phyloP scores from a whole-genome alignment of 2,113 vertebrate species.

The Illadopsis cleaveri region DNA sequence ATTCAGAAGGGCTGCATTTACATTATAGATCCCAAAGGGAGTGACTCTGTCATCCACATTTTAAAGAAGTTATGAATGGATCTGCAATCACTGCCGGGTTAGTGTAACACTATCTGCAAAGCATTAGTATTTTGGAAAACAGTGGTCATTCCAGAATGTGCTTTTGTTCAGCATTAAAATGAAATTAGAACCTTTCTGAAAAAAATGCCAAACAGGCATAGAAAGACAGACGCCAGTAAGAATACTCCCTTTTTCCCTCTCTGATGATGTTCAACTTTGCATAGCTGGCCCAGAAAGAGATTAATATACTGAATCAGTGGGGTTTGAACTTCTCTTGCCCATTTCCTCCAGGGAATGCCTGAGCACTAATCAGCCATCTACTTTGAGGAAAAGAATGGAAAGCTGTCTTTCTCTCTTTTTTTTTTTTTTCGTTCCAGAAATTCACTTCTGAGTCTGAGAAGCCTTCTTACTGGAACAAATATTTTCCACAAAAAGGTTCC shows the following conservation, averaged over 20 bases:
- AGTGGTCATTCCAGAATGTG: not conserved
- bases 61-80: not conserved
- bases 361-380: not conserved
- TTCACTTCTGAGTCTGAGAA: constrained; percentile 24
- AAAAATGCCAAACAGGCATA: not conserved
- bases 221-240: not conserved
- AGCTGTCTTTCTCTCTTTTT: not conserved
- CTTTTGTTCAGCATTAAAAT: not conserved
- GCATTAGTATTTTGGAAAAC: not conserved
- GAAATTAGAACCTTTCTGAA: not conserved
- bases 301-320: not conserved
- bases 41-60: not conserved
- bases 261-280: not conserved
- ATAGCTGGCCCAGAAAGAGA: not conserved
- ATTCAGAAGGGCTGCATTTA: not conserved
- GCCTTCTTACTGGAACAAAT: constrained; percentile 4
- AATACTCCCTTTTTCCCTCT: not conserved
- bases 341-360: not conserved
- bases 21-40: not conserved
- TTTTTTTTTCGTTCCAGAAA: not conserved
- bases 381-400: constrained; percentile 4
- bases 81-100: not conserved
- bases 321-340: not conserved
- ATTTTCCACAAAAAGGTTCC: constrained; percentile 33
- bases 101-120: not conserved